Evolutionary conservation across 2,797 vertebrate genomes (phyloP).

Genomic region (Muraenolepis orangiensis): DNA sequence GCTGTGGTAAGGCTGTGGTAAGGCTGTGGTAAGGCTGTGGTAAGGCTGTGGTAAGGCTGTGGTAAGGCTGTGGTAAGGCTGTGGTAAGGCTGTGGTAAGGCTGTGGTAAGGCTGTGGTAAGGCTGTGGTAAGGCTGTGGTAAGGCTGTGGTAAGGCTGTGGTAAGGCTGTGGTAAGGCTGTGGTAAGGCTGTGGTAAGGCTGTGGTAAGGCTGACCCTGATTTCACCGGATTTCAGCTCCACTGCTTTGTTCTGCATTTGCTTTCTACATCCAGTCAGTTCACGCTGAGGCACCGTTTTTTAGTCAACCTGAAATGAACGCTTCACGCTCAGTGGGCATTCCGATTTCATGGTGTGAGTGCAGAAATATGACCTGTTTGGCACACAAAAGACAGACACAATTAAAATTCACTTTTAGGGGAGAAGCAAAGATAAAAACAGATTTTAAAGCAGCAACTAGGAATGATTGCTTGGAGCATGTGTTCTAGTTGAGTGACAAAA

Average conservation of each 20-base stretch:
- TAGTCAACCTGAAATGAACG: neutral
- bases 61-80: too few relatives aligned
- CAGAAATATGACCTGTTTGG: neutral
- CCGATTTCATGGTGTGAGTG: neutral
- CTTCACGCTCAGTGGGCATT: too few relatives aligned
- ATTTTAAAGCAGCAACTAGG: neutral
- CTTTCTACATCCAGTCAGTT: neutral
- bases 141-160: too few relatives aligned
- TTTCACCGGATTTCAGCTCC: too few relatives aligned
- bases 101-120: too few relatives aligned
- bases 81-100: too few relatives aligned
- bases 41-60: too few relatives aligned
- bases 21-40: too few relatives aligned
- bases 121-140: too few relatives aligned
- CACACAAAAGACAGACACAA: neutral
- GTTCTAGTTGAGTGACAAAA: neutral
- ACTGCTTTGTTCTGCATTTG: neutral
- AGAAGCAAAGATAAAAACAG: neutral
- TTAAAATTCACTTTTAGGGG: neutral
- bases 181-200: too few relatives aligned
- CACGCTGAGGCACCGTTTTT: neutral
- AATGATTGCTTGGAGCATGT: neutral
- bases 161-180: too few relatives aligned
- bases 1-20: too few relatives aligned
- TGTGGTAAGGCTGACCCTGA: neutral